Base-by-base conservation (phyloP, 2,797 vertebrate species). In the Cichlasoma orientale region DNA sequence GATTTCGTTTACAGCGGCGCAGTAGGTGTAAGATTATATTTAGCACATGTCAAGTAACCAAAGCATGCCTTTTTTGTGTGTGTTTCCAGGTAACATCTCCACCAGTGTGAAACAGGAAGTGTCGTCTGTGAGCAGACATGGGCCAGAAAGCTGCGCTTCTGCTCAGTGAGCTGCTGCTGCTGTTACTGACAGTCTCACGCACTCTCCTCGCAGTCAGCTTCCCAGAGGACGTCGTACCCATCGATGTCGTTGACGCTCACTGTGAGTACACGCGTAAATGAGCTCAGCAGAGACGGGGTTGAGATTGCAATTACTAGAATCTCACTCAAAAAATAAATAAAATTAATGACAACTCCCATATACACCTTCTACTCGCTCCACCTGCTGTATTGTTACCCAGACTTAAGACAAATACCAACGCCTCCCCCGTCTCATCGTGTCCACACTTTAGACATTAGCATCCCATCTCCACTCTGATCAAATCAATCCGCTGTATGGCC, bases 181-280 rank as follows among this genome's bases (percentile, higher is more conserved):
- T 95, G 78, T 90, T 95, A 84, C 93, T 94, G 89, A 89, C 92
- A 86, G 91, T 88, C 56, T 92, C 92, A 52, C 91, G 61, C 87
- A 85, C 92, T 81, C 85, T 96, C 86, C 88, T 88, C 13, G 97
- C 98, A 4, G 94, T 97, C 95, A 99, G 97, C 94, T 99, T 99
- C 94, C 98, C 98, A 0, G 98, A 99, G 87, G 98, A 99, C 19
- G 94, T 92, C 41, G 90, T 96, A 9, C 97, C 98, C 72, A 95
- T 98, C 3, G 97, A 98, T 21, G 82, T 96, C 6, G 96, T 99
- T 9, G 97, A 99, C 82, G 96, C 97, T 84, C 97, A 99, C 93
- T 98, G 98, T 99, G 91, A 99, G 98, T 96, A 72, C 74, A 56
- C 25, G 18, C n/a, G 10, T 50, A 79, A 58, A 78, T 50, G 8